Evolutionary conservation across 2,113 vertebrate species (phyloP).

Genomic region (Tyrannus savana): DNA sequence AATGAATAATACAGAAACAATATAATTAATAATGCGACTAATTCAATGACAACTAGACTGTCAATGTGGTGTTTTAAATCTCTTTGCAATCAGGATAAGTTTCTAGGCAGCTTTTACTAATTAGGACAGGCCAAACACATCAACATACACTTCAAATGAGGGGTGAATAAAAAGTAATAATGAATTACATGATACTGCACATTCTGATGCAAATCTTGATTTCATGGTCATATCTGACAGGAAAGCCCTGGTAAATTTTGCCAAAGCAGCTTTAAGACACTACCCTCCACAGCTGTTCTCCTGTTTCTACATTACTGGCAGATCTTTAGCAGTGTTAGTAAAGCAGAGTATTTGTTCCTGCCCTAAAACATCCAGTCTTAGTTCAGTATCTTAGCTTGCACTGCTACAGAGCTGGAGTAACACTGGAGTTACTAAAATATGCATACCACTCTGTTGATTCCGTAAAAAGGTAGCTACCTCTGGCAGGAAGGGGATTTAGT

Average conservation of each 20-base stretch:
- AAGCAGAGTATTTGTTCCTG: not conserved
- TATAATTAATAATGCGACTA: not conserved
- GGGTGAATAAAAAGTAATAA: not conserved
- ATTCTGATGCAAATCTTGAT: not conserved
- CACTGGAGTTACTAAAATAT: not conserved
- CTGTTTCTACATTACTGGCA: not conserved
- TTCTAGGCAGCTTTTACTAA: not conserved
- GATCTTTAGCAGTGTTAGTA: not conserved
- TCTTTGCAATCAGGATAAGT: not conserved
- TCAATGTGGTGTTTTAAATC: not conserved
- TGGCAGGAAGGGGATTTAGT: constrained; percentile 16
- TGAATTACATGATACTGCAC: not conserved
- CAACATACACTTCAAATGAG: not conserved
- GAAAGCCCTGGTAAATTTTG: not conserved
- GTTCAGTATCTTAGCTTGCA: not conserved
- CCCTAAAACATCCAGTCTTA: not conserved
- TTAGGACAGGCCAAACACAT: not conserved
- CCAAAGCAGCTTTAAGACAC: not conserved
- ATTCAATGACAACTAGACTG: not conserved
- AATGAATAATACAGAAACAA: not conserved
- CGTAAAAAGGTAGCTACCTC: constrained; percentile 1
- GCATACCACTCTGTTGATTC: not conserved
- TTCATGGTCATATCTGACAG: not conserved
- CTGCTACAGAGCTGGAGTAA: not conserved
- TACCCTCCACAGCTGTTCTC: not conserved